Base-by-base conservation (phyloP, 2,888 invertebrate genomes). In the Coremacera marginata region DNA sequence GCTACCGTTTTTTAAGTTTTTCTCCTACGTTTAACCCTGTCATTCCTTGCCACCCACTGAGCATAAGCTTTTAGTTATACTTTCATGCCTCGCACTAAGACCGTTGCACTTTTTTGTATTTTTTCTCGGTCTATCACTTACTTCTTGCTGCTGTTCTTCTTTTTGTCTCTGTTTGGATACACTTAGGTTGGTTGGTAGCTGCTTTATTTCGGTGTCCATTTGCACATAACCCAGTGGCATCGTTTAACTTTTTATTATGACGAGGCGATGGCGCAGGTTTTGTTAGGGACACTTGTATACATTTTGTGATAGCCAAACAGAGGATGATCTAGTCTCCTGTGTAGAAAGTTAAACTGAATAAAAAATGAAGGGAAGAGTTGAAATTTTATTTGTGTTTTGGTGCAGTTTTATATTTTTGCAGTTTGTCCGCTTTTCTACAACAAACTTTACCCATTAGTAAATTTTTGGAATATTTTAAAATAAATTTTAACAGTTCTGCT, bases 201-300 rank as follows among this genome's bases (percentile, higher is more conserved):
- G 57, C 22, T 27, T 22, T 57, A 22, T 27, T 57, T 57, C 27
- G 57, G 19, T 57, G 57, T 27, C 57, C 57, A 57, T 57, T 57
- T 57, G 57, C 57, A 57, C 57, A 22, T 57, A 57, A 57, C 57
- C 57, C 57, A 57, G 57, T 57, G 57, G 57, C 57, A 57, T 57
- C 57, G 57, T 57, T 57, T 57, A 57, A 57, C 57, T 57, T 57
- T 57, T 57, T 57, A 57, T 57, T 57, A 57, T 57, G 57, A 57
- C 27, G 57, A 57, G 57, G 25, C 57, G 27, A 57, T 22, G 57
- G 25, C 14, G 57, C 27, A 22, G 57, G 57, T 22, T 57, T 22
- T 31, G 22, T 27, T 25, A 27, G 57, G 57, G 57, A 57, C 57
- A 19, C 22, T 57, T 57, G 57, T 57, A 57, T 57, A 57, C 22